Evolutionary conservation across 2,888 invertebrate genomes (phyloP), one percentile per base, ranked within the genome.

Genomic region (Helleia helle): DNA sequence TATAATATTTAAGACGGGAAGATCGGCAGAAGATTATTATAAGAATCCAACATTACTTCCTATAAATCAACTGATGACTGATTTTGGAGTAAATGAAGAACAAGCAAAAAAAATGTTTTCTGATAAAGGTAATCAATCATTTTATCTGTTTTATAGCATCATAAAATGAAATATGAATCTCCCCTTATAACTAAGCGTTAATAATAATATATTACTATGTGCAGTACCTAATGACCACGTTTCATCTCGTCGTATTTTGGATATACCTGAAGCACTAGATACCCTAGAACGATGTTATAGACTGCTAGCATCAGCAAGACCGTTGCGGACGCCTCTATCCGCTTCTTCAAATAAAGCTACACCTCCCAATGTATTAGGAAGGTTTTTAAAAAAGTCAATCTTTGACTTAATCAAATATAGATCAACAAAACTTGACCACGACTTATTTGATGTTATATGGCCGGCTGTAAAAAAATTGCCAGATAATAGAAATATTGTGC

Each of bases 391-490:
- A 59, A 87, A 88, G 44, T 86, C 88, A 28, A 79, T 91, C 46
- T 95, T 93, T 70, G 93, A 95, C 53, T 73, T 80, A 43, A 87
- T 95, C 43, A 93, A 93, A 77, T 71, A 85, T 46, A 88, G 93
- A 55, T 86, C 93, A 55, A 96, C 96, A 15, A 90, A 91, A 71
- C 86, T 92, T 53, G 95, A 95, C 67, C 94, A 95, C 68, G 93
- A 92, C 64, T 87, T 96, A 3, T 92, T 95, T 59, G 95, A 96
- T 67, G 89, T 95, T 14, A 92, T 96, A 61, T 94, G 94, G 90
- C 95, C 96, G 8, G 94, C 94, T 41, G 91, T 95, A 52, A 91
- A 93, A 63, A 94, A 93, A 67, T 85, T 93, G 38, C 90, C 90
- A 1, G 72, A 81, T 18, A 89, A 87, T 48, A 79, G 76, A 55